phyloP scores from a whole-genome alignment of 2,888 invertebrate genomes.

The Amitus sp. region DNA sequence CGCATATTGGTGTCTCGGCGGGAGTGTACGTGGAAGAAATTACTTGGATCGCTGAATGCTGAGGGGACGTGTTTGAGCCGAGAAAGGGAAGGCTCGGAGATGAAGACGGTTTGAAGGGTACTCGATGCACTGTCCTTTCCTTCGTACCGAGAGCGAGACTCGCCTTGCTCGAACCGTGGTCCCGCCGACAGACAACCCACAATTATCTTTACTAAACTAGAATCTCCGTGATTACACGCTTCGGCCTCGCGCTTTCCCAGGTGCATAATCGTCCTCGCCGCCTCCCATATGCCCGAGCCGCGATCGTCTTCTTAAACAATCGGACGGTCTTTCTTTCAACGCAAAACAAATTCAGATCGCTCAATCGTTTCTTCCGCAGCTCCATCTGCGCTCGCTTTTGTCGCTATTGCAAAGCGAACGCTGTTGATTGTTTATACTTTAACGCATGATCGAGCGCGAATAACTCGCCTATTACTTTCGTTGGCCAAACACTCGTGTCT shows the following conservation, averaged over 20 bases:
- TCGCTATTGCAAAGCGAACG: conserved; percentile 24
- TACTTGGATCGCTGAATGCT: conserved; percentile 63
- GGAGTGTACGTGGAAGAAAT: conserved; percentile 58
- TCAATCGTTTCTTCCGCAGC: not conserved
- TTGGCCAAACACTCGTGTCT: conserved; percentile 5
- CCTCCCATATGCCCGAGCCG: not conserved
- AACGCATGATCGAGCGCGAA: conserved; percentile 24
- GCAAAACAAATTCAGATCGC: not conserved
- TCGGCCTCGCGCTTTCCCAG: conserved; percentile 49
- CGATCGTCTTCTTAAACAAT: not conserved
- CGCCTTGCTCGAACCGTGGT: conserved; percentile 19
- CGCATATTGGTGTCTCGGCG: too few species aligned
- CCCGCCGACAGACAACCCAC: conserved; percentile 55
- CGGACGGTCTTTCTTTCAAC: not conserved
- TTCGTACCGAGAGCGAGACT: conserved; percentile 18
- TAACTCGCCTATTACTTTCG: conserved; percentile 15
- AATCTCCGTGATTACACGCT: conserved; percentile 60
- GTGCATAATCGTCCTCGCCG: conserved; percentile 40
- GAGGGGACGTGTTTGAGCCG: conserved; percentile 53
- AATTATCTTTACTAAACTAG: conserved; percentile 64
- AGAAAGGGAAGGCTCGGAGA: conserved; percentile 13
- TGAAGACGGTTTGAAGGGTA: conserved; percentile 22
- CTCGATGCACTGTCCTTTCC: conserved; percentile 21
- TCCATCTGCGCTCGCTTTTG: conserved; percentile 12
- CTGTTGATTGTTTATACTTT: conserved; percentile 35